Base-by-base conservation (phyloP, 2,113 vertebrate genomes). In the Thomomys bottae region DNA sequence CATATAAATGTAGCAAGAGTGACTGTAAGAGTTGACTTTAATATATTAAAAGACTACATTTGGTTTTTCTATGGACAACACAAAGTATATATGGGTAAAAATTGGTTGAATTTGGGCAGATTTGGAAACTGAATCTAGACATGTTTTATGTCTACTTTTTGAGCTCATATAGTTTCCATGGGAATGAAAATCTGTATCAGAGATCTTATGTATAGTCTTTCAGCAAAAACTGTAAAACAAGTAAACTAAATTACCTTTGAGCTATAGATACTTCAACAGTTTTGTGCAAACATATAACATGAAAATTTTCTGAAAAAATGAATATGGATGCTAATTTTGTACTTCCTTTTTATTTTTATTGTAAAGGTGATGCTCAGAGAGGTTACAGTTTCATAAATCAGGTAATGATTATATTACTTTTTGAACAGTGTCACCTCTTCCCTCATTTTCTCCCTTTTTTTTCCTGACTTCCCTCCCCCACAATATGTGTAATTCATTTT, bases 11-110 rank as follows among this genome's bases (percentile, higher is more conserved):
- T 20, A 3, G 11, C 8, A 72, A 90, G 4, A 12, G 30, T 88
- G 1, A 45, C 77, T 82, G 73, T 6, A 32, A 32, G 26, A 32
- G 82, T 4, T 73, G 26, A 66, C 0, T 85, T 68, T 57, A 26
- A 7, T 38, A 40, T 49, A 66, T 75, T 28, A 88, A 75, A 59
- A 36, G 2, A 6, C 9, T 87, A 6, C 18, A 38, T 72, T 84
- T 87, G 18, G 3, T 93, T 89, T 21, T 75, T 84, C 14, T 66
- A 82, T 11, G 78, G 18, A 66, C 1, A 73, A 7, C 30, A 85
- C 8, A 93, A 89, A 72, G 5, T n/a, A 32, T 76, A 80, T 83
- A 18, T n/a, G 67, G 1, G 10, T 84, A 84, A 87, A 88, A 93
- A 72, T 54, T 91, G 15, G 54, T 54, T 71, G 68, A 93, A 68